phyloP scores from a whole-genome alignment of 2,113 vertebrate species.

The Pedionomus torquatus region DNA sequence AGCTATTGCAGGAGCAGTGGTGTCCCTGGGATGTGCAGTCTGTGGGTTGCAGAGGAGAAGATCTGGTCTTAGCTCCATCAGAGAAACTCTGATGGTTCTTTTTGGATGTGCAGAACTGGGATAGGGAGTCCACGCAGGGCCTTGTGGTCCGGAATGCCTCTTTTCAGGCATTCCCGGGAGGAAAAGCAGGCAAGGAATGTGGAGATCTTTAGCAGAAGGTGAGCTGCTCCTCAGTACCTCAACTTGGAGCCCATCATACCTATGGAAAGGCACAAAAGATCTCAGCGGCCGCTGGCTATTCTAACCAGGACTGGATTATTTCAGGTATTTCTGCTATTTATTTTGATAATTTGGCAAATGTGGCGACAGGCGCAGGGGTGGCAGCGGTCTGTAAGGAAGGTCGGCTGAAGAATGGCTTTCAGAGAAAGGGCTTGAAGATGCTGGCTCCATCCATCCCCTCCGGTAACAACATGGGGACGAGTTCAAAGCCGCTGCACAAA shows the following conservation, averaged over 20 bases:
- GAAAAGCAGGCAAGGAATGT: not conserved
- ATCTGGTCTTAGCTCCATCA: not conserved
- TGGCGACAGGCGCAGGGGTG: fast-evolving
- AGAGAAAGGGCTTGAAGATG: not conserved
- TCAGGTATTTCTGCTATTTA: not conserved
- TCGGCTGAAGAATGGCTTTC: not conserved
- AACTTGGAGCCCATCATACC: fast-evolving
- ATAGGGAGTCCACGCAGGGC: fast-evolving
- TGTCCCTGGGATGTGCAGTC: fast-evolving
- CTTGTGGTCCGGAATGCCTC: fast-evolving
- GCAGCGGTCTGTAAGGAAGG: not conserved
- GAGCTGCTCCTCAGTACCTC: fast-evolving
- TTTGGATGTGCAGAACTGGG: not conserved
- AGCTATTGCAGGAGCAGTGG: fast-evolving
- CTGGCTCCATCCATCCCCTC: not conserved
- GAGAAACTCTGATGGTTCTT: not conserved
- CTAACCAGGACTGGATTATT: not conserved
- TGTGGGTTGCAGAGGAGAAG: not conserved
- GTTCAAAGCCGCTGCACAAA: conserved; percentile 67
- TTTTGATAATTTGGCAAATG: not conserved
- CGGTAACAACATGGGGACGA: conserved; percentile 26
- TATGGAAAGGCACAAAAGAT: not conserved
- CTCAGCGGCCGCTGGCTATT: not conserved
- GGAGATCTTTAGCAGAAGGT: not conserved
- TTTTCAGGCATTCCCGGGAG: not conserved